Conservation (phyloP, 2,113 vertebrate genomes). For the Numenius arquata region DNA sequence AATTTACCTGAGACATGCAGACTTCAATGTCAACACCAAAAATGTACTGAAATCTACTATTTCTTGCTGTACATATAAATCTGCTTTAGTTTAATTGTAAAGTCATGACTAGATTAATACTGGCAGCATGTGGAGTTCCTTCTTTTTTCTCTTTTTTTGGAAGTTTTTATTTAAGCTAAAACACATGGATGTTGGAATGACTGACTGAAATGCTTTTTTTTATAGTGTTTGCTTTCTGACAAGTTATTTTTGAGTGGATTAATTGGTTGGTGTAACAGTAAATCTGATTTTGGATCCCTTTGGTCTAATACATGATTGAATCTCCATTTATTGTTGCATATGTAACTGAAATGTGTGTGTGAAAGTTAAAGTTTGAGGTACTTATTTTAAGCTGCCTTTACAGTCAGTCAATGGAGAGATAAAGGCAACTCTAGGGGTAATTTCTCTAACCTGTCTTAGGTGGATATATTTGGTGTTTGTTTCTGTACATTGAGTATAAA, state of each 20-base stretch:
- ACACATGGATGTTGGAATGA: not conserved
- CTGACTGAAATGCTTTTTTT: not conserved
- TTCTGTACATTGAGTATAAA: not conserved
- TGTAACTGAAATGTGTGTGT: not conserved
- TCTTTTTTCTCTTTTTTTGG: not conserved
- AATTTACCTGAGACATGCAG: not conserved
- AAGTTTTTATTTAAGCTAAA: slow-evolving; percentile 6
- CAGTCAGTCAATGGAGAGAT: not conserved
- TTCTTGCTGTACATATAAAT: not conserved
- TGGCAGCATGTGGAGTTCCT: not conserved
- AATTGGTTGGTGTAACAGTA: not conserved
- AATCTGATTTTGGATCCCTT: not conserved
- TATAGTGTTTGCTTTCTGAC: not conserved
- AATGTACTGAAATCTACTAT: not conserved
- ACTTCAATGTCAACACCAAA: not conserved
- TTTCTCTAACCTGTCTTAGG: not conserved
- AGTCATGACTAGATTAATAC: not conserved
- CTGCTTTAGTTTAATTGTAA: not conserved
- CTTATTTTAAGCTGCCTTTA: not conserved
- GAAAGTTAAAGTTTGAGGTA: not conserved
- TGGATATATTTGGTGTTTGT: not conserved
- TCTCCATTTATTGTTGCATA: not conserved
- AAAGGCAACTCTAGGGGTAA: not conserved
- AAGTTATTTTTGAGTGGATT: not conserved
- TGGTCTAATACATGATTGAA: not conserved